phyloP scores from a whole-genome alignment of 2,888 invertebrate species.

The Nemoura dubitans region DNA sequence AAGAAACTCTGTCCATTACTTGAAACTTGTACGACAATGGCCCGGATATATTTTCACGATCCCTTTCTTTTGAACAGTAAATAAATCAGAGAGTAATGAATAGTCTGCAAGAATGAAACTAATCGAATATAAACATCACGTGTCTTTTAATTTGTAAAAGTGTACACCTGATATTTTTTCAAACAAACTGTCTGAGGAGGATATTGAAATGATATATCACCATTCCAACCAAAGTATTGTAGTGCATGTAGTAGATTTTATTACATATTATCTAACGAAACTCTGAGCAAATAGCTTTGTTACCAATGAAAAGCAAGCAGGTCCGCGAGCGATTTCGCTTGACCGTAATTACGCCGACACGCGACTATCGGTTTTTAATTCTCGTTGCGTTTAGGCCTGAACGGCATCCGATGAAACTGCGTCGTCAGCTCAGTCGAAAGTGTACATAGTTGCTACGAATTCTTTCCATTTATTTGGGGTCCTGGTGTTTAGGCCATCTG shows the following conservation, averaged over 20 bases:
- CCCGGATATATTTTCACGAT: not conserved
- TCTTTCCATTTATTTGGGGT: not conserved
- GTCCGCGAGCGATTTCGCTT: not conserved
- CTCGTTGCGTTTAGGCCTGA: not conserved
- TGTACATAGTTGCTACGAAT: not conserved
- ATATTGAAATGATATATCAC: not conserved
- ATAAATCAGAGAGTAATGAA: not conserved
- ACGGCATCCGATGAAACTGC: not conserved
- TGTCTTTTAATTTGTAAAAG: not conserved
- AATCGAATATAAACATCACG: not conserved
- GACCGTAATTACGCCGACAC: not conserved
- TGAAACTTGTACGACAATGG: not conserved
- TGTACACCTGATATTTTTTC: not conserved
- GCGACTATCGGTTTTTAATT: not conserved
- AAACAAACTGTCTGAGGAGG: not conserved
- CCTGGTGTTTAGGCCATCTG: not conserved
- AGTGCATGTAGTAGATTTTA: not conserved
- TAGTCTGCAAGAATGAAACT: not conserved
- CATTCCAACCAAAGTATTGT: slow-evolving; percentile 7
- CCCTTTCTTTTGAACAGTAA: not conserved
- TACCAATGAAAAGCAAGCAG: not conserved
- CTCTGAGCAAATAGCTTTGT: not conserved
- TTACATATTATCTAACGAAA: not conserved
- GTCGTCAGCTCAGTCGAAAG: not conserved
- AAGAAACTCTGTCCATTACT: not conserved